Percentiles rank a stretch among this genome's conserved stretches.
These are phyloP conservation scores for Drosophila rhopaloa DNA, from an alignment of 1,140 invertebrate species.

Conservation along the genomic window DNA sequence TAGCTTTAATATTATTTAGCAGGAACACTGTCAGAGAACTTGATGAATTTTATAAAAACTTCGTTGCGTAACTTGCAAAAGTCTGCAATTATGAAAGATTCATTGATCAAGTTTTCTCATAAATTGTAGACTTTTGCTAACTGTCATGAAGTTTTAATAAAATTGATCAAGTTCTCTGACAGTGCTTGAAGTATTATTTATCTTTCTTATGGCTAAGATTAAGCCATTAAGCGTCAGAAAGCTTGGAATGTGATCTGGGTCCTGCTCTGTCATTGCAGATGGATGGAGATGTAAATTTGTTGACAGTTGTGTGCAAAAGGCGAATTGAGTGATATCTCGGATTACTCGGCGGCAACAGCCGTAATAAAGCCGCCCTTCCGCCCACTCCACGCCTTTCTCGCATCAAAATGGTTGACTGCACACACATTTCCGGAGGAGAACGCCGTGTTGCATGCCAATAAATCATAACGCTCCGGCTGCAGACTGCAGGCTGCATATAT, in stretches of 20 bases:
- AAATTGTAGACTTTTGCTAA: too few species aligned
- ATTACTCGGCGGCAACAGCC: conserved; percentile 27
- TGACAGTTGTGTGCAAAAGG: conserved; percentile 39
- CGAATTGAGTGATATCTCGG: conserved; percentile 51
- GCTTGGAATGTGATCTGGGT: conserved; percentile 16
- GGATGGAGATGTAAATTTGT: conserved; percentile 47
- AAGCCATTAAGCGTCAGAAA: conserved; percentile 11
- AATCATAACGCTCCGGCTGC: conserved; percentile 71
- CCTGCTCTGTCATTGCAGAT: conserved; percentile 14
- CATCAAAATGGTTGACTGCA: conserved; percentile 65
- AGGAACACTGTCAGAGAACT: too few species aligned
- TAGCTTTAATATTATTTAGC: too few species aligned
- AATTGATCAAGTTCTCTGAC: too few species aligned
- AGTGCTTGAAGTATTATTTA: background rate
- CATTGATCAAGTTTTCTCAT: too few species aligned
- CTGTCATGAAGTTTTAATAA: too few species aligned
- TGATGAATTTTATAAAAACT: too few species aligned
- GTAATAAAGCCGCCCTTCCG: conserved; percentile 34
- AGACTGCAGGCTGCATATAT: conserved; percentile 14
- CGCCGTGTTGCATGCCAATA: conserved; percentile 80
- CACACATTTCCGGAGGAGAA: conserved; percentile 46
- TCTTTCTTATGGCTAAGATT: background rate
- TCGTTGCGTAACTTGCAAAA: too few species aligned
- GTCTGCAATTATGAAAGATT: too few species aligned
- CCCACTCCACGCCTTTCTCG: conserved; percentile 2